These are phyloP conservation scores for Xiphophorus couchianus DNA, from an alignment of 2,113 vertebrate species.

Conservation along the genomic window DNA sequence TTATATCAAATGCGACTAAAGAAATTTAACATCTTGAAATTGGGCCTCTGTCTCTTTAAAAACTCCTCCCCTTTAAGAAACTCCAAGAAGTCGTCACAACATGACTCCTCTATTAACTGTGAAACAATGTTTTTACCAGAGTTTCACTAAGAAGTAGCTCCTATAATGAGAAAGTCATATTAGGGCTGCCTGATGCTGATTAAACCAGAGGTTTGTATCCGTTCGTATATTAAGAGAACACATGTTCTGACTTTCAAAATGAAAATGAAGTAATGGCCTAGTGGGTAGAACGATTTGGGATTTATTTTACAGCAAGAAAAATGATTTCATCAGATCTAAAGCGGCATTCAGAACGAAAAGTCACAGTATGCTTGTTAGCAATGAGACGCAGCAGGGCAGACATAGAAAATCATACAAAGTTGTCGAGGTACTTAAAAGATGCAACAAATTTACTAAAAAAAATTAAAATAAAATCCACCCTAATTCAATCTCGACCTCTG, in stretches of 20 bases:
- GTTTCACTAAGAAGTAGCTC: no score
- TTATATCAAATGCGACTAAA: no score
- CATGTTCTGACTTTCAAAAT: neutral
- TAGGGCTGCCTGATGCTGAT: no score
- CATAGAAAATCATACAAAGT: neutral
- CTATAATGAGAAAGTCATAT: no score
- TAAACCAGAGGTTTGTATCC: no score
- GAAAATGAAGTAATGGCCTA: slow-evolving; percentile 21
- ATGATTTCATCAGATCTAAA: slow-evolving; percentile 38
- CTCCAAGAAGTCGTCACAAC: no score
- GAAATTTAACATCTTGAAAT: no score
- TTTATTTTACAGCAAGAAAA: slow-evolving; percentile 23
- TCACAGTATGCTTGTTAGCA: slow-evolving; percentile 6
- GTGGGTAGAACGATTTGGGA: slow-evolving; percentile 11
- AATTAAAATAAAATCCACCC: neutral
- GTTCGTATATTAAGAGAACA: neutral
- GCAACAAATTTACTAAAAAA: neutral
- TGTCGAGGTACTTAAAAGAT: neutral
- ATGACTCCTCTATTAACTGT: no score
- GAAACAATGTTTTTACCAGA: no score
- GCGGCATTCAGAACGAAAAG: slow-evolving; percentile 21
- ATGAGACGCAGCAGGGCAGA: no score
- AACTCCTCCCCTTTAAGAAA: no score
- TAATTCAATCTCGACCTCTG: neutral
- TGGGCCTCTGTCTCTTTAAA: no score